Percentiles rank a stretch among this genome's conserved stretches.
Conservation (phyloP, 2,113 vertebrate genomes). For the Spilogale gracilis region DNA sequence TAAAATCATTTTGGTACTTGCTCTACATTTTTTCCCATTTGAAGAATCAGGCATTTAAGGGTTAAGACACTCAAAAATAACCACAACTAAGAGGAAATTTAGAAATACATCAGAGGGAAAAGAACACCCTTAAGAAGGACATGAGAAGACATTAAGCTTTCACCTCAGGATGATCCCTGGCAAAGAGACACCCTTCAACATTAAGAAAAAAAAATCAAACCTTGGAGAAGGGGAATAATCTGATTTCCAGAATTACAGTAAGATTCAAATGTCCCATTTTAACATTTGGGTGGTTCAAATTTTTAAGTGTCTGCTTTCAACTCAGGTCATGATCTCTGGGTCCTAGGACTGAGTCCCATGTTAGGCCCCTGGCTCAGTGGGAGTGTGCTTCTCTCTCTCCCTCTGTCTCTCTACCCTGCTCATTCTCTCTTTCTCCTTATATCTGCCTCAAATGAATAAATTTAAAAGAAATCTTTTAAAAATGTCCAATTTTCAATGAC, state of each 20-base stretch:
- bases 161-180: not conserved
- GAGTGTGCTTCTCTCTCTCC: too few relatives aligned
- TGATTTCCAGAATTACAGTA: not conserved
- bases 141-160: not conserved
- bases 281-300: not conserved
- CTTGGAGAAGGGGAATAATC: not conserved
- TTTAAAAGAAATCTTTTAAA: too few relatives aligned
- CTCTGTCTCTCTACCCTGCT: too few relatives aligned
- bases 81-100: not conserved
- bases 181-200: not conserved
- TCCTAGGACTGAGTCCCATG: too few relatives aligned
- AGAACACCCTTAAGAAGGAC: not conserved
- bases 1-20: not conserved
- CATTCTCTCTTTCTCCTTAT: too few relatives aligned
- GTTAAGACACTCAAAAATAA: not conserved
- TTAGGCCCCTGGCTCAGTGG: too few relatives aligned
- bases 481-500: not conserved
- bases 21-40: not conserved
- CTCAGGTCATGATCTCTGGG: too few relatives aligned
- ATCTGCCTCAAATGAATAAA: too few relatives aligned
- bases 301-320: too few relatives aligned
- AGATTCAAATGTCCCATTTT: not conserved
- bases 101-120: not conserved
- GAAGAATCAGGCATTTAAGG: not conserved
- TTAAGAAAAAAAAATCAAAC: not conserved